A percentile compares a stretch with the other conserved stretches of the same genome.
These are phyloP conservation scores for Acyrthosiphon pisum DNA, from an alignment of 1,140 invertebrate genomes.

Conservation along the genomic window DNA sequence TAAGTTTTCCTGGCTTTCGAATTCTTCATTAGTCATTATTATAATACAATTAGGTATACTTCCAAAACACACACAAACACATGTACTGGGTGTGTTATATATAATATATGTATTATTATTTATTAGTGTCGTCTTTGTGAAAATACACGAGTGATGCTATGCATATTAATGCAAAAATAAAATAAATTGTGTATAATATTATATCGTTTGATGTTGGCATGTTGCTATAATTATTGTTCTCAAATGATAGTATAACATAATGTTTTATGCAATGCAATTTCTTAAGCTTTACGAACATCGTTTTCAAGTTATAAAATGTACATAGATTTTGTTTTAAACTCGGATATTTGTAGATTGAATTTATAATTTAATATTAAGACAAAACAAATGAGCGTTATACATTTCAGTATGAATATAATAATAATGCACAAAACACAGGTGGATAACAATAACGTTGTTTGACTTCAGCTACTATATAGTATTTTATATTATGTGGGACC, in stretches of 20 bases:
- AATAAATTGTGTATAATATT: background rate
- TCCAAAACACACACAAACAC: background rate
- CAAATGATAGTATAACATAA: background rate
- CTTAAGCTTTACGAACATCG: background rate
- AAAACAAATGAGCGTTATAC: background rate
- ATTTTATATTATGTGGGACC: too few relatives aligned
- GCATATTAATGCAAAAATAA: background rate
- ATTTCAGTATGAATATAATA: background rate
- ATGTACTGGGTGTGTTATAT: background rate
- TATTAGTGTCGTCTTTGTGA: background rate
- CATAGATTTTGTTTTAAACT: background rate
- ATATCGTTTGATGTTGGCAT: background rate
- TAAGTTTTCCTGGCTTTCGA: background rate
- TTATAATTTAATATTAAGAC: background rate
- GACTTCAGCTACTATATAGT: background rate
- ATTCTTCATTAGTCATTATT: constrained; percentile 17
- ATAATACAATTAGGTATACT: constrained; percentile 10
- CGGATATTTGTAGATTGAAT: background rate
- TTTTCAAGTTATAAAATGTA: background rate
- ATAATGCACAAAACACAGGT: background rate
- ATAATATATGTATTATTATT: background rate
- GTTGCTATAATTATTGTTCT: background rate
- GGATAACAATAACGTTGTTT: background rate
- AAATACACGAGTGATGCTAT: background rate
- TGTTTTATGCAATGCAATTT: background rate